These are phyloP conservation scores for Lepidocolaptes lacrymiger DNA, from an alignment of 2,797 vertebrate genomes.

Conservation along the genomic window DNA sequence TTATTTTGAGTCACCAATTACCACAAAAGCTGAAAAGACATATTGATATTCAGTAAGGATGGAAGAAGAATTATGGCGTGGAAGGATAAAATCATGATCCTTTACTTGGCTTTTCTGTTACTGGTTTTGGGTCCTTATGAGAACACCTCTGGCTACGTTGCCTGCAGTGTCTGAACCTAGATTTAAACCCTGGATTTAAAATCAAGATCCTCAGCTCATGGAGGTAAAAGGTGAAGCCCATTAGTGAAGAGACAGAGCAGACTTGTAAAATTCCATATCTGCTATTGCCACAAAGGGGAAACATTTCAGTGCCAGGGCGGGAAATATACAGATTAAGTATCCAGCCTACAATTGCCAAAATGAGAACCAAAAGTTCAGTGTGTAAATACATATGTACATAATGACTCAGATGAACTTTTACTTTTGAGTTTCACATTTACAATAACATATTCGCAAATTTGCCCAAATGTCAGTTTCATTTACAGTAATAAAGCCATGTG, in stretches of 20 bases:
- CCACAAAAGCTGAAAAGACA: constrained; percentile 4
- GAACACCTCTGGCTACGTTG: background rate
- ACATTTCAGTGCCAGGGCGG: background rate
- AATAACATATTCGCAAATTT: background rate
- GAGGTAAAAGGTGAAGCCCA: constrained; percentile 52
- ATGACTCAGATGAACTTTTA: background rate
- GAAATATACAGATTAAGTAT: background rate
- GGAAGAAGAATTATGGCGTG: background rate
- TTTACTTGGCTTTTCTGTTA: background rate
- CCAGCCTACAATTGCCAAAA: background rate
- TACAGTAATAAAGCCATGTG: constrained; percentile 7
- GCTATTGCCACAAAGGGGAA: constrained; percentile 9
- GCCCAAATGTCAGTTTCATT: constrained; percentile 5
- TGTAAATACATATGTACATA: background rate
- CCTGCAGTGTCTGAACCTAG: background rate
- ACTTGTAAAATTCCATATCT: constrained; percentile 33
- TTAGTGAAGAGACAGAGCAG: constrained; percentile 34
- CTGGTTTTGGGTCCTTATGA: background rate
- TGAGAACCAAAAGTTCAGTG: background rate
- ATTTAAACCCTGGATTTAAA: constrained; percentile 34
- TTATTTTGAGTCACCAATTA: constrained; percentile 2
- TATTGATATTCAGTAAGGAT: background rate
- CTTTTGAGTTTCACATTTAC: background rate
- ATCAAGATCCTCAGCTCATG: background rate
- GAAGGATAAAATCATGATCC: background rate